Conservation (phyloP, 2,888 invertebrate species). For the Sylvicola cinctus region DNA sequence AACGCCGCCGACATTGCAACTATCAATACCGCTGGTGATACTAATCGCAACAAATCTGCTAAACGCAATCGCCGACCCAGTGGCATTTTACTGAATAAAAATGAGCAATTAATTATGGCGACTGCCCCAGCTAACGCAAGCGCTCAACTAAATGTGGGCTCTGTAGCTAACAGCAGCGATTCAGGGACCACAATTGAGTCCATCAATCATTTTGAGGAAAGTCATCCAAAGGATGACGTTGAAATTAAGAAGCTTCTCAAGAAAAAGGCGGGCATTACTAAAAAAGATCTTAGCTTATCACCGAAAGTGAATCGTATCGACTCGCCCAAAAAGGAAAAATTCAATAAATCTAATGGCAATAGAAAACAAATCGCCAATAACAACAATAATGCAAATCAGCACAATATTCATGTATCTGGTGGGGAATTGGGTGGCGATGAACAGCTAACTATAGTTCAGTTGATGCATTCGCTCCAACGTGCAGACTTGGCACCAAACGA, state of each 20-base stretch:
- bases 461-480: constrained; percentile 55
- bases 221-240: constrained; percentile 60
- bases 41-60: constrained; percentile 9
- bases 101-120: constrained; percentile 15
- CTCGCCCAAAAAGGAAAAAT: constrained; percentile 19
- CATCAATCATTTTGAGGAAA: constrained; percentile 55
- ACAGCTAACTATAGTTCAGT: background rate
- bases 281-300: constrained; percentile 7
- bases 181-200: constrained; percentile 12
- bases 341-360: constrained; percentile 12
- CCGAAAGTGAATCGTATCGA: constrained; percentile 15
- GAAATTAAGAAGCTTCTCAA: constrained; percentile 18
- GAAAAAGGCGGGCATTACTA: constrained; percentile 13
- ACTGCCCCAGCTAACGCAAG: constrained; percentile 7
- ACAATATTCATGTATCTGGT: background rate
- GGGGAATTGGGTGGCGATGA: no score
- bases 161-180: no score
- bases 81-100: constrained; percentile 20
- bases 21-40: constrained; percentile 6
- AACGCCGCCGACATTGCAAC: constrained; percentile 6
- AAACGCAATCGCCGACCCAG: constrained; percentile 9
- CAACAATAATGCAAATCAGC: no score
- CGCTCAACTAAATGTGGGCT: background rate
- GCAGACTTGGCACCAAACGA: constrained; percentile 69
- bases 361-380: no score